phyloP scores from a whole-genome alignment of 2,888 invertebrate species.

The Tetragonisca angustula region DNA sequence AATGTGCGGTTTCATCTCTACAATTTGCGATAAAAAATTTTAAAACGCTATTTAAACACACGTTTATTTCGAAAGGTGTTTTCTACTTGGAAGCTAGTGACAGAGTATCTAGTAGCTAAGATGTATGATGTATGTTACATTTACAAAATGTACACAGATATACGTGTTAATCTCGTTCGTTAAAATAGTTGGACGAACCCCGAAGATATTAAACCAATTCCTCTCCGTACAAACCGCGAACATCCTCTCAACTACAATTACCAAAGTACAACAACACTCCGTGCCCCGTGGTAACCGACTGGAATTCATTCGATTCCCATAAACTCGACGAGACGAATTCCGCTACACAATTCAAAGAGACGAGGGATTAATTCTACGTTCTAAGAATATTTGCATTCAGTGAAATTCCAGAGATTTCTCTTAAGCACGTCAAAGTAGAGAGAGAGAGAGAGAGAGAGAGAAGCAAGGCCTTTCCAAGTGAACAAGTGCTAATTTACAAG shows the following conservation, averaged over 20 bases:
- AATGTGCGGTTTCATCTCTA: no score
- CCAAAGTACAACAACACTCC: neutral
- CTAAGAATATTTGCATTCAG: neutral
- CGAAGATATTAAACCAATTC: neutral
- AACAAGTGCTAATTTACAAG: slow-evolving; percentile 6
- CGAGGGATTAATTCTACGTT: neutral
- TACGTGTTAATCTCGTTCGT: neutral
- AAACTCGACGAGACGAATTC: slow-evolving; percentile 3
- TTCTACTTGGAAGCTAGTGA: no score
- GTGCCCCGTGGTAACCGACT: neutral
- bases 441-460: no score
- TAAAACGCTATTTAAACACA: no score
- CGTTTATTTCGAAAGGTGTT: no score
- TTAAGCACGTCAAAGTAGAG: neutral
- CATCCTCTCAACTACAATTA: neutral
- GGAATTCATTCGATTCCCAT: slow-evolving; percentile 13
- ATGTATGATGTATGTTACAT: no score
- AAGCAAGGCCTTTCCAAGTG: no score
- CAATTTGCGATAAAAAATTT: no score
- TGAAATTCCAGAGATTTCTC: neutral
- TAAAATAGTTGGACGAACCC: neutral
- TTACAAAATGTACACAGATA: no score
- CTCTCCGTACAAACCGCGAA: neutral
- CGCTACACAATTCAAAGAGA: neutral
- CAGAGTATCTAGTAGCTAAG: no score